Evolutionary conservation across 2,113 vertebrate genomes (phyloP).

Genomic region (Argyrosomus japonicus): DNA sequence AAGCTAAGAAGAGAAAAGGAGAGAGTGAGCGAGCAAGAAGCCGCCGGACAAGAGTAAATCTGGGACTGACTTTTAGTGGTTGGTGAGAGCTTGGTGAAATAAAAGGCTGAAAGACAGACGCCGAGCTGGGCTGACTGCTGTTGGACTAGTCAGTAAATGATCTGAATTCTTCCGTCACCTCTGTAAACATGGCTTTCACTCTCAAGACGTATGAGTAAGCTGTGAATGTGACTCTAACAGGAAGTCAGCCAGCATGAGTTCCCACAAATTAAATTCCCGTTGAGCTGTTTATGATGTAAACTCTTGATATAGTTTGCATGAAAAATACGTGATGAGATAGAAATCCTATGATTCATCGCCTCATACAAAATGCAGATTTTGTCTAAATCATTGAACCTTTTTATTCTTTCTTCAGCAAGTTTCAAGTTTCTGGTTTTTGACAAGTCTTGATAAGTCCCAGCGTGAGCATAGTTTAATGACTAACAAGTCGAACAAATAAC

Average conservation of each 20-base stretch:
- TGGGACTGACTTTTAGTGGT: too few species aligned
- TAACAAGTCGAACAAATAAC: not conserved
- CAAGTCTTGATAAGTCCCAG: not conserved
- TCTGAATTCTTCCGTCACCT: too few species aligned
- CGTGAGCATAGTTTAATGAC: not conserved
- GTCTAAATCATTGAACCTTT: not conserved
- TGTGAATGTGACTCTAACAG: not conserved
- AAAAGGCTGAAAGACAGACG: too few species aligned
- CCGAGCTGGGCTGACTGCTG: too few species aligned
- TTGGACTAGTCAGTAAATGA: too few species aligned
- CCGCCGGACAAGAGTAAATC: too few species aligned
- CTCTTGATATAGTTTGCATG: not conserved
- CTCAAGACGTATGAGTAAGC: not conserved
- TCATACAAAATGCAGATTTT: not conserved
- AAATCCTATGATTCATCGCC: not conserved
- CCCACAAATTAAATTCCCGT: not conserved
- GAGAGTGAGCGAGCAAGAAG: too few species aligned
- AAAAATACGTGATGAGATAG: not conserved
- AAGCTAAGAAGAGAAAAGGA: too few species aligned
- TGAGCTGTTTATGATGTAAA: too few species aligned
- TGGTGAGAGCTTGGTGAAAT: too few species aligned
- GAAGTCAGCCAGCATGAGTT: not conserved
- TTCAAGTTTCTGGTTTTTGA: slow-evolving; percentile 7
- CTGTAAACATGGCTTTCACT: not conserved
- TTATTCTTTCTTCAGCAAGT: not conserved